These are phyloP conservation scores for Pangasius macronema DNA, from an alignment of 2,797 vertebrate species.

Conservation along the genomic window DNA sequence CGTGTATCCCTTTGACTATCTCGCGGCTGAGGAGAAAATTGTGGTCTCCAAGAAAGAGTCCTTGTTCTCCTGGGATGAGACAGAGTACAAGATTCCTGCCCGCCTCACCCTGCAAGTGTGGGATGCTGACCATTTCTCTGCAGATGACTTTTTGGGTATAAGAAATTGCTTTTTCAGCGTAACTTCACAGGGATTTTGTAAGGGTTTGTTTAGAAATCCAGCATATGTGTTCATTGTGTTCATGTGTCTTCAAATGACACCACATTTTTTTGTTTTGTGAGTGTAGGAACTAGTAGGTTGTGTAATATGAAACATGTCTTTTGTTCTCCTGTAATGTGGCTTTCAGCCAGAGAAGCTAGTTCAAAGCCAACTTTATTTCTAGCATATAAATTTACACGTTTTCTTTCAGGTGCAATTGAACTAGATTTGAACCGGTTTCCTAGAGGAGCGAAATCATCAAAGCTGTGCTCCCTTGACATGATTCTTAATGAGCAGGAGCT, in stretches of 20 bases:
- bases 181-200: not conserved
- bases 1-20: constrained; percentile 94
- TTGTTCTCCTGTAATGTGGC: not conserved
- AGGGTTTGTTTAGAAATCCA: not conserved
- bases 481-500: constrained; percentile 86
- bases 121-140: constrained; percentile 98
- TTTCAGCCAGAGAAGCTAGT: not conserved
- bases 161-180: not conserved
- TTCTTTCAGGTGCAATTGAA: constrained; percentile 87
- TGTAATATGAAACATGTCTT: not conserved
- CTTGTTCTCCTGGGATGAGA: constrained; percentile 99
- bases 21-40: constrained; percentile 94
- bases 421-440: constrained; percentile 93
- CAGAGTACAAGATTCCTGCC: constrained; percentile 96
- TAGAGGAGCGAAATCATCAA: constrained; percentile 92
- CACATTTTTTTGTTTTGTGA: not conserved
- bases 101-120: constrained; percentile 96
- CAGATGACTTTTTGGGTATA: constrained; percentile 93
- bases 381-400: not conserved
- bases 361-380: not conserved
- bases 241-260: not conserved
- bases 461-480: constrained; percentile 92
- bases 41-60: constrained; percentile 99
- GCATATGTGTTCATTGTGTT: not conserved
- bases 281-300: not conserved